These are phyloP conservation scores for Aegithalos caudatus DNA, from an alignment of 2,113 vertebrate species.

Conservation along the genomic window DNA sequence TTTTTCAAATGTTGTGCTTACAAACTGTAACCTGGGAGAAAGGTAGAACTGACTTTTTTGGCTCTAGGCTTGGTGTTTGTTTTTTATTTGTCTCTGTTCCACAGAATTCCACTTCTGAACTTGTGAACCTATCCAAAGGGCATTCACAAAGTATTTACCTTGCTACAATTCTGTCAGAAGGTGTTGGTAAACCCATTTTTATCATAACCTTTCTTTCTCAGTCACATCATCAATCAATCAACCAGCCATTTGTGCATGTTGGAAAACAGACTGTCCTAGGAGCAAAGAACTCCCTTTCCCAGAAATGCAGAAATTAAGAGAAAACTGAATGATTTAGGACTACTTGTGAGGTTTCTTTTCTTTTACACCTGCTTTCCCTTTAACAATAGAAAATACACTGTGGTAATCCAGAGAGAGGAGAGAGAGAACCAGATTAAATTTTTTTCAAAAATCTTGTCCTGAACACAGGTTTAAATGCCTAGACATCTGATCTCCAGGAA, in stretches of 20 bases:
- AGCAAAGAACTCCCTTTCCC: neutral
- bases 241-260: neutral
- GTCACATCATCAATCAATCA: neutral
- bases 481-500: neutral
- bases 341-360: neutral
- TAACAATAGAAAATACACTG: neutral
- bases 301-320: neutral
- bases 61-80: neutral
- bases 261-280: neutral
- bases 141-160: neutral
- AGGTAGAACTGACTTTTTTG: neutral
- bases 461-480: neutral
- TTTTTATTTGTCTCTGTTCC: neutral
- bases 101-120: neutral
- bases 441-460: neutral
- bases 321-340: neutral
- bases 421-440: neutral
- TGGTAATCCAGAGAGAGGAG: neutral
- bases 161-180: neutral
- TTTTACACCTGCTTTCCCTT: neutral
- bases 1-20: neutral
- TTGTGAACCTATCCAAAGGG: neutral
- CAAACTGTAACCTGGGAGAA: neutral
- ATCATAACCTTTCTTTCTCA: neutral
- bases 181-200: neutral